These are phyloP conservation scores for Monochamus saltuarius DNA, from an alignment of 1,140 invertebrate genomes.

Conservation along the genomic window DNA sequence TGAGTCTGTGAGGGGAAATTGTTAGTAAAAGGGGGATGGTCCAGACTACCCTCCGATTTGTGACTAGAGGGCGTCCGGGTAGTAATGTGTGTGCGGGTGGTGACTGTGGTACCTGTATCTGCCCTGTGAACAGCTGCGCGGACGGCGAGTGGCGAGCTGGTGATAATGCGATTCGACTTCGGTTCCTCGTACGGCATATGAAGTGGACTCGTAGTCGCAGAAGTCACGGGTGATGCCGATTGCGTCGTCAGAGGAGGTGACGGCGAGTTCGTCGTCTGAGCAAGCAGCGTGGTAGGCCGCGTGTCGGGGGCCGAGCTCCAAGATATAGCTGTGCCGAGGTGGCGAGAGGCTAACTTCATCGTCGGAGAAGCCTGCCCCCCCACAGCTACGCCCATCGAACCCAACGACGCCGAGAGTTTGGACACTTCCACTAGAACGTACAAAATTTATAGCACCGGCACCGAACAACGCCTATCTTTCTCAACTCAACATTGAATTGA, in stretches of 20 bases:
- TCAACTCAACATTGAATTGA: no score
- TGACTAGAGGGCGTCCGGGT: slow-evolving; percentile 51
- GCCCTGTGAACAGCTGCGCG: slow-evolving; percentile 53
- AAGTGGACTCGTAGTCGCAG: slow-evolving; percentile 49
- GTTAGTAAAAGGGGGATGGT: slow-evolving; percentile 40
- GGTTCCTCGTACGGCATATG: slow-evolving; percentile 14
- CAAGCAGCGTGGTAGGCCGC: slow-evolving; percentile 41
- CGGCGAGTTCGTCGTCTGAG: slow-evolving; percentile 51
- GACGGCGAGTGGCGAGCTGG: slow-evolving; percentile 47
- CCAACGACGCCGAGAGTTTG: slow-evolving; percentile 52
- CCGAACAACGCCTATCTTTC: no score
- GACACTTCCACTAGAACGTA: slow-evolving; percentile 48
- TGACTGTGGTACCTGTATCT: slow-evolving; percentile 47
- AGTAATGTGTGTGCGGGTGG: slow-evolving; percentile 43
- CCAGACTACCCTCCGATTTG: slow-evolving; percentile 45
- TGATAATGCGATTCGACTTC: slow-evolving; percentile 15
- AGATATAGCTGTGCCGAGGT: slow-evolving; percentile 51
- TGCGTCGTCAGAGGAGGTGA: slow-evolving; percentile 53
- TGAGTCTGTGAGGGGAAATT: slow-evolving; percentile 48
- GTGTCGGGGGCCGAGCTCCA: slow-evolving; percentile 51
- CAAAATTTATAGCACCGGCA: neutral
- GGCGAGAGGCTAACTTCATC: slow-evolving; percentile 52
- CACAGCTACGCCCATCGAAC: slow-evolving; percentile 46
- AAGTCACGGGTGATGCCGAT: slow-evolving; percentile 49
- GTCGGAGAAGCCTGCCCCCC: slow-evolving; percentile 50